Evolutionary conservation across 2,113 vertebrate genomes (phyloP), one percentile per base, ranked within the genome.

Genomic region (Todiramphus saurophagus): DNA sequence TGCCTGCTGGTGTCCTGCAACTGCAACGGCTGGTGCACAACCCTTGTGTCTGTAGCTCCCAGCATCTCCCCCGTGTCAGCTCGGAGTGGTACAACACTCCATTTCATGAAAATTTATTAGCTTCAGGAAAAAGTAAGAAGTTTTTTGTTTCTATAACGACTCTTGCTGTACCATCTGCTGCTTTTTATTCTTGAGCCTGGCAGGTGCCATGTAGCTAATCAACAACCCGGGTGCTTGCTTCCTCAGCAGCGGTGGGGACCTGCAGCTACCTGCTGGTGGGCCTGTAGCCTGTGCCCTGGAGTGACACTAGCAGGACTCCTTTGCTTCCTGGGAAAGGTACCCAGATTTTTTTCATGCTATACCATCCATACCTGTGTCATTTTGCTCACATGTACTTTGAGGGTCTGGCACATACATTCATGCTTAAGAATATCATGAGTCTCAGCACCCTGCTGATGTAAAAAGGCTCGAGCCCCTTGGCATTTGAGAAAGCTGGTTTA

Each of bases 391-490:
- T 48, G 30, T 44, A 13, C 30, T 83, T 69, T 62, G 28, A 89
- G 51, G 31, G 8, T 69, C 50, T 82, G 74, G n/a, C 28, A 63
- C 7, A 20, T 43, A 37, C 2, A 25, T 46, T 83, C 10, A 13
- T 37, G 16, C 53, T 79, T 64, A 39, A 68, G 78, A 79, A 62
- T 43, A 33, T 1, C 51, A 72, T 8, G 10, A 37, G 11, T 46
- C 44, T 55, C 17, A n/a, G 11, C n/a, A 23, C 4, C 18, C 58
- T 68, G 39, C 31, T 75, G 68, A 30, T 56, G 33, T 33, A 37
- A 70, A 35, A 13, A 0, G 0, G 33, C 41, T 56, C 0, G 1
- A 53, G 55, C 28, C 30, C 43, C 27, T 28, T 60, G 43, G 31
- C 28, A 15, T 50, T 62, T 1, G 1, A 30, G 46, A 46, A 67